A percentile compares a stretch with the other conserved stretches of the same genome.
Conservation (phyloP, 2,113 vertebrate species). For the Mormyrus iriodes region DNA sequence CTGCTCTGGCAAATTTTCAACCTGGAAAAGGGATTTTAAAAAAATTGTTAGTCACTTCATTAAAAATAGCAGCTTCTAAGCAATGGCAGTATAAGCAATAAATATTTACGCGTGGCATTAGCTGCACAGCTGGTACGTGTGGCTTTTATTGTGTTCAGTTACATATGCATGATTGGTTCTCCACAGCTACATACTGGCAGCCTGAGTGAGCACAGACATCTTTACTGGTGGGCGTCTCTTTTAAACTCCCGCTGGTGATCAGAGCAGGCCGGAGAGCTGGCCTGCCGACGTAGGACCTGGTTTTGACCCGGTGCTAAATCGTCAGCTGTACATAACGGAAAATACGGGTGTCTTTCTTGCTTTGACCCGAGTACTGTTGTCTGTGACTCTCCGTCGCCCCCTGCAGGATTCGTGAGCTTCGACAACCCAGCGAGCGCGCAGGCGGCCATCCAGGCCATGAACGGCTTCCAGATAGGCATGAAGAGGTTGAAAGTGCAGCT, state of each 20-base stretch:
- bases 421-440: constrained; percentile 97
- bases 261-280: neutral
- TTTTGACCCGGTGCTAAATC: neutral
- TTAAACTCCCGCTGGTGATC: neutral
- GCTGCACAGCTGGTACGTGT: neutral
- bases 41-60: neutral
- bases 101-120: neutral
- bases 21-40: neutral
- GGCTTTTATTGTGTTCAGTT: neutral
- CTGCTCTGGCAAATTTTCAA: neutral
- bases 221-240: neutral
- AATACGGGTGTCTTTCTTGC: neutral
- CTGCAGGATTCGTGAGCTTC: constrained; percentile 93
- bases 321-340: neutral
- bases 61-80: neutral
- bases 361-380: neutral
- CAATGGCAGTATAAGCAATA: neutral
- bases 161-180: neutral
- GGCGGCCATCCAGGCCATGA: constrained; percentile 97
- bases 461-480: constrained; percentile 97
- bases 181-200: neutral
- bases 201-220: neutral
- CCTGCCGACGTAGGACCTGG: neutral
- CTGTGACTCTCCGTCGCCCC: neutral
- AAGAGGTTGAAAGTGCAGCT: constrained; percentile 97